These are phyloP conservation scores for Hoplodrina blanda DNA, from an alignment of 2,888 invertebrate genomes.

Conservation along the genomic window DNA sequence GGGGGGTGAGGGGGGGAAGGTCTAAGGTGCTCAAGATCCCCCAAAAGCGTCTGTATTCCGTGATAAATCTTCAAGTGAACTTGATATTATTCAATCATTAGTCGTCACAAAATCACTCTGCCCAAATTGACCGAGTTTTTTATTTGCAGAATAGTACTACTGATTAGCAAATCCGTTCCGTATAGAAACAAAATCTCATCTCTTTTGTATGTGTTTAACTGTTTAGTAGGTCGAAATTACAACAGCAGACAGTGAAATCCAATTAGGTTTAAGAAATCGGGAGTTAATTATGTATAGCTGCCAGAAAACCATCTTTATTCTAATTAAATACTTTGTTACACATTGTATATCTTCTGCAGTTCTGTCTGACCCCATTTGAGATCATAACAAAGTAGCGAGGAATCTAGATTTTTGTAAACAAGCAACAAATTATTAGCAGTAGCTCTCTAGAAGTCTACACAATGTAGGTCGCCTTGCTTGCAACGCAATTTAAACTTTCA, in stretches of 20 bases:
- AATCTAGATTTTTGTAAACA: slow-evolving; percentile 53
- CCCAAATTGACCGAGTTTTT: too few relatives aligned
- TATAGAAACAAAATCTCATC: neutral
- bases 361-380: slow-evolving; percentile 25
- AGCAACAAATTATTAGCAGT: slow-evolving; percentile 17
- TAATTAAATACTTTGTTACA: slow-evolving; percentile 20
- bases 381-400: slow-evolving; percentile 18
- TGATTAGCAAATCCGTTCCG: too few relatives aligned
- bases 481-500: slow-evolving; percentile 21
- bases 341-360: slow-evolving; percentile 7
- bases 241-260: neutral
- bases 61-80: too few relatives aligned
- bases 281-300: neutral
- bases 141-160: too few relatives aligned
- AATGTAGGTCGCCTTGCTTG: slow-evolving; percentile 39
- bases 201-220: neutral
- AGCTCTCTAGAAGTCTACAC: slow-evolving; percentile 3
- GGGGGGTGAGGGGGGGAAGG: too few relatives aligned
- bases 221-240: neutral
- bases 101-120: too few relatives aligned
- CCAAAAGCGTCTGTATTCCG: too few relatives aligned
- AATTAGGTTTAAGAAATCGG: neutral
- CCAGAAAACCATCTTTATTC: neutral
- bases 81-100: too few relatives aligned
- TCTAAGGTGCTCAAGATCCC: too few relatives aligned